Conservation (phyloP, 2,797 vertebrate genomes). For the Paratrypauchen microcephalus region DNA sequence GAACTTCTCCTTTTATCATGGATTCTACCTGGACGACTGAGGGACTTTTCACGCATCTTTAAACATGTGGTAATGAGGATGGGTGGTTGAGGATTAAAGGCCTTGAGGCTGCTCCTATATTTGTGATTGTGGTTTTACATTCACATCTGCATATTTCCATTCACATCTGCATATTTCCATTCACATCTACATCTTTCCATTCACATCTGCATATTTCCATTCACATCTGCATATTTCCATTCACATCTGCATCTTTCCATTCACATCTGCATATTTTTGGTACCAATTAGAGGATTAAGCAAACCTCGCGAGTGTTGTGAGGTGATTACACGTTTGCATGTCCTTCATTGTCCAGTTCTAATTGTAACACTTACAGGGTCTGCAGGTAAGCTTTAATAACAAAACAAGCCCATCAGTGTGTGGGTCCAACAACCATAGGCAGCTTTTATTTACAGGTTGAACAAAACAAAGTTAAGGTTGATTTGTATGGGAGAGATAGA, state of each 20-base stretch:
- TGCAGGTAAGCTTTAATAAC: too few species aligned
- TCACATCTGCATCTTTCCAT: too few species aligned
- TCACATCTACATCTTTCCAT: background rate
- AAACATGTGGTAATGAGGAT: constrained; percentile 19
- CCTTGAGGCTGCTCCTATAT: background rate
- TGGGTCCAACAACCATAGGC: too few species aligned
- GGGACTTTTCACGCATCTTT: too few species aligned
- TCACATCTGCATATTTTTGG: background rate
- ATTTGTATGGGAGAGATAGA: too few species aligned
- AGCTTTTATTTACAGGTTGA: too few species aligned
- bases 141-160: constrained; percentile 6
- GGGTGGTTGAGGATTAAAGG: constrained; percentile 20
- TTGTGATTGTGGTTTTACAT: constrained; percentile 23
- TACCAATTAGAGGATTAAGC: constrained; percentile 28
- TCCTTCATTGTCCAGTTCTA: constrained; percentile 21
- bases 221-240: too few species aligned
- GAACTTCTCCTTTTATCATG: too few species aligned
- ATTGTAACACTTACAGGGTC: background rate
- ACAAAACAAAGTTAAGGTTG: too few species aligned
- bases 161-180: too few species aligned
- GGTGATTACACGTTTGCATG: constrained; percentile 27
- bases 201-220: constrained; percentile 6
- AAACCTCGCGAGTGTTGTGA: constrained; percentile 11
- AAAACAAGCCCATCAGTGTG: too few species aligned
- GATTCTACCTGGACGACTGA: too few species aligned